Evolutionary conservation across 2,888 invertebrate genomes (phyloP).

Genomic region (Stenoptilia bipunctidactyla): DNA sequence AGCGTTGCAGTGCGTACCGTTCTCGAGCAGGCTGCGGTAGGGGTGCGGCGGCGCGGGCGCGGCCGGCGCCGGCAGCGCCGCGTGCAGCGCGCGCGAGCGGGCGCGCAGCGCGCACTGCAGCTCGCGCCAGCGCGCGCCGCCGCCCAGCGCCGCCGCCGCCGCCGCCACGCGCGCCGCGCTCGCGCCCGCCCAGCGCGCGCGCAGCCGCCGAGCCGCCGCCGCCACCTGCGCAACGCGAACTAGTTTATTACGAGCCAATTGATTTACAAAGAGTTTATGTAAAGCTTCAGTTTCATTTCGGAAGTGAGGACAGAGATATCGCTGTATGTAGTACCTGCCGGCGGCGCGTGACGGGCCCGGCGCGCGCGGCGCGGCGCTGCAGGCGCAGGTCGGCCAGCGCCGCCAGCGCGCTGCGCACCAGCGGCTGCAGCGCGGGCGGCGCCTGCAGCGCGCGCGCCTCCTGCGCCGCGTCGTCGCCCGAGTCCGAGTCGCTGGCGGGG

Average conservation of each 20-base stretch:
- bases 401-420: not conserved
- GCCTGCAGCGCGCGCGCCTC: not conserved
- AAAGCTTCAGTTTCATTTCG: too few species aligned
- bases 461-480: not conserved
- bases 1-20: too few species aligned
- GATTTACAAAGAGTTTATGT: too few species aligned
- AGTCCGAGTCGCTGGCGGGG: not conserved
- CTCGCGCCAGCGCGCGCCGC: conserved; percentile 54
- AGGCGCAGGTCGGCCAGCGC: conserved; percentile 1
- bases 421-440: not conserved
- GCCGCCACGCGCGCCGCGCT: conserved; percentile 32
- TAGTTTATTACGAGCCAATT: too few species aligned
- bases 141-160: conserved; percentile 60
- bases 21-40: conserved; percentile 22
- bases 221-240: too few species aligned
- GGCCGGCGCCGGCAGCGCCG: not conserved
- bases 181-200: conserved; percentile 70
- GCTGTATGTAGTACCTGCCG: not conserved
- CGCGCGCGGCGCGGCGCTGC: not conserved
- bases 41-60: conserved; percentile 28
- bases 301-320: too few species aligned
- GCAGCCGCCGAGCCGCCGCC: conserved; percentile 31
- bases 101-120: conserved; percentile 38
- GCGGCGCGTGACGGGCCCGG: not conserved
- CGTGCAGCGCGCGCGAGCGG: not conserved